phyloP scores from a whole-genome alignment of 2,888 invertebrate genomes.

The Acanthosepion lycidas region DNA sequence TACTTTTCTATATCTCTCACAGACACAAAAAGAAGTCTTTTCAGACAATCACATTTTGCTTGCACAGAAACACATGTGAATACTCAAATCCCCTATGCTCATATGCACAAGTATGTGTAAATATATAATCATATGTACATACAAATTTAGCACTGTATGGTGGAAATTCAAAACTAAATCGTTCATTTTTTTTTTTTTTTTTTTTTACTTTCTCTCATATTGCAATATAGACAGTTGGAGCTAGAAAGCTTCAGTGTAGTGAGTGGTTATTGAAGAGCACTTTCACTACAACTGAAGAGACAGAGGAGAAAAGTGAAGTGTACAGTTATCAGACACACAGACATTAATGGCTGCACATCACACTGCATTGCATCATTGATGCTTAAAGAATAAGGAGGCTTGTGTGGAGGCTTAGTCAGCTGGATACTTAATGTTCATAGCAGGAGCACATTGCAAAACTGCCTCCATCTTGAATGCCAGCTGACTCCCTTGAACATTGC shows the following conservation, averaged over 20 bases:
- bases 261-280: conserved; percentile 33
- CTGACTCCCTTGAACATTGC: conserved; percentile 16
- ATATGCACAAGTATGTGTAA: background rate
- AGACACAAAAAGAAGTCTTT: too few species aligned
- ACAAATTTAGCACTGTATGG: background rate
- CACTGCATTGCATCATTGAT: conserved; percentile 7
- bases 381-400: background rate
- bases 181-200: background rate
- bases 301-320: background rate
- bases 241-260: background rate
- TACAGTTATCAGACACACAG: background rate
- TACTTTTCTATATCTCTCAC: too few species aligned
- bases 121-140: background rate
- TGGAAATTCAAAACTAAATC: background rate
- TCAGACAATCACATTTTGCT: too few species aligned
- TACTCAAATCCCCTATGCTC: too few species aligned
- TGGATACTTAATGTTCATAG: conserved; percentile 8
- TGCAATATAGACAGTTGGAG: background rate
- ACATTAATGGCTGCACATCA: conserved; percentile 8
- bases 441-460: background rate
- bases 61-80: too few species aligned
- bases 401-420: background rate
- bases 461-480: conserved; percentile 33
- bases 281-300: background rate
- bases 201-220: background rate